Evolutionary conservation across 2,113 vertebrate genomes (phyloP).

Genomic region (Pionites leucogaster): DNA sequence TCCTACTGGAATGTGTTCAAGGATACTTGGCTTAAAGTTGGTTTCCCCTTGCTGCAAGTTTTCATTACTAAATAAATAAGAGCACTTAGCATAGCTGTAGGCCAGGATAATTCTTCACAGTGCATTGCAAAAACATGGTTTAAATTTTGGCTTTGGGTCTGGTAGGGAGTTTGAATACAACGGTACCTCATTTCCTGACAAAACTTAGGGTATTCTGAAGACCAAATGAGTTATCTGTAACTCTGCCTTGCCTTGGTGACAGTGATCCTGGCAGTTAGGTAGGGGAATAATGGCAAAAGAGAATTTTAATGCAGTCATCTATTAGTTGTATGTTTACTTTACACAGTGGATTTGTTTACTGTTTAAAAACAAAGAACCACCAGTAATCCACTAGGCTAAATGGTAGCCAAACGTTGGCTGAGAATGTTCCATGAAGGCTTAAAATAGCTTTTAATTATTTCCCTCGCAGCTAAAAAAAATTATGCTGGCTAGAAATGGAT

Average conservation of each 20-base stretch:
- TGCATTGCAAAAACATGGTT: slow-evolving; percentile 7
- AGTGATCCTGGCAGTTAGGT: neutral
- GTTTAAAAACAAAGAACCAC: neutral
- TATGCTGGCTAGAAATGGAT: neutral
- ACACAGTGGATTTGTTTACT: neutral
- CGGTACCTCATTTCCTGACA: neutral
- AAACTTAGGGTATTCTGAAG: neutral
- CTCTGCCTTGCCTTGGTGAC: neutral
- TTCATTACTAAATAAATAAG: slow-evolving; percentile 31
- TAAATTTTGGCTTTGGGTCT: slow-evolving; percentile 19
- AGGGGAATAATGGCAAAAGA: neutral
- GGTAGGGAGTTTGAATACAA: neutral
- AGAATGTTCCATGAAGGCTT: neutral
- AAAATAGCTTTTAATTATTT: slow-evolving; percentile 19
- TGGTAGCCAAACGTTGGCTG: neutral
- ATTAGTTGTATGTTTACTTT: neutral
- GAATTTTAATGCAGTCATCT: neutral
- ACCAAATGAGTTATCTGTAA: neutral
- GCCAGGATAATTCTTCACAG: slow-evolving; percentile 21
- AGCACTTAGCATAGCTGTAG: slow-evolving; percentile 10
- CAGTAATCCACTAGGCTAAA: neutral
- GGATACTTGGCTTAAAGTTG: neutral
- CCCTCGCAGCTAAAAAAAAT: neutral
- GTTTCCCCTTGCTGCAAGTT: slow-evolving; percentile 11
- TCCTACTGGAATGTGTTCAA: slow-evolving; percentile 11